A percentile compares a stretch with the other conserved stretches of the same genome.
phyloP scores from a whole-genome alignment of 2,797 vertebrate species.

The Alfaro cultratus region DNA sequence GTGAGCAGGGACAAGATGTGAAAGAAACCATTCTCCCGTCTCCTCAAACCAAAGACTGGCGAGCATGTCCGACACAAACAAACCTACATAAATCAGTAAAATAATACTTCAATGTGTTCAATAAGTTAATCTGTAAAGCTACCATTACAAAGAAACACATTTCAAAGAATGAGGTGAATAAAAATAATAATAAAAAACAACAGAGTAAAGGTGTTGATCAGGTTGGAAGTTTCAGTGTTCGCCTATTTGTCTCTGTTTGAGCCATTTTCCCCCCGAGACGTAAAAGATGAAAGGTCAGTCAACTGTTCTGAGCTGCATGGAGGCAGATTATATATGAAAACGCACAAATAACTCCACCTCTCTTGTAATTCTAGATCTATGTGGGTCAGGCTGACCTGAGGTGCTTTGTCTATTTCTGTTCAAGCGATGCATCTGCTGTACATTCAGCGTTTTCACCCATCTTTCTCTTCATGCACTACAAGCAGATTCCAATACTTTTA shows the following conservation, averaged over 20 bases:
- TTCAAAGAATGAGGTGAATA: not conserved
- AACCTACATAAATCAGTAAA: not conserved
- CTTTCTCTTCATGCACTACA: no score
- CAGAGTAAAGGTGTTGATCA: not conserved
- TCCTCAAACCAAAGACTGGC: not conserved
- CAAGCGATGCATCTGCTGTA: not conserved
- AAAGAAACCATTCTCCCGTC: not conserved
- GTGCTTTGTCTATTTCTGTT: not conserved
- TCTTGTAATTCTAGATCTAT: not conserved
- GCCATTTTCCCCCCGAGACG: not conserved
- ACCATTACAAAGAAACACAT: not conserved
- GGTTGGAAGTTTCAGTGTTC: not conserved
- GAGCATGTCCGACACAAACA: not conserved
- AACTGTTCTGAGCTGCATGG: not conserved
- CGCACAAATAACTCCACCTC: not conserved
- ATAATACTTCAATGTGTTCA: not conserved
- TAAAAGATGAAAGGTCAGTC: not conserved
- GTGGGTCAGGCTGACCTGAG: not conserved
- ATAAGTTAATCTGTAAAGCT: not conserved
- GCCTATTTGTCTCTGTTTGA: not conserved
- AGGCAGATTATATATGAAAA: not conserved
- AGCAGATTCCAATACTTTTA: not conserved
- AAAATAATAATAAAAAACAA: no score
- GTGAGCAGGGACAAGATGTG: not conserved
- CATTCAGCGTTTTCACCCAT: not conserved